These are phyloP conservation scores for Drosophila dunni DNA, from an alignment of 1,140 invertebrate species.

Conservation along the genomic window DNA sequence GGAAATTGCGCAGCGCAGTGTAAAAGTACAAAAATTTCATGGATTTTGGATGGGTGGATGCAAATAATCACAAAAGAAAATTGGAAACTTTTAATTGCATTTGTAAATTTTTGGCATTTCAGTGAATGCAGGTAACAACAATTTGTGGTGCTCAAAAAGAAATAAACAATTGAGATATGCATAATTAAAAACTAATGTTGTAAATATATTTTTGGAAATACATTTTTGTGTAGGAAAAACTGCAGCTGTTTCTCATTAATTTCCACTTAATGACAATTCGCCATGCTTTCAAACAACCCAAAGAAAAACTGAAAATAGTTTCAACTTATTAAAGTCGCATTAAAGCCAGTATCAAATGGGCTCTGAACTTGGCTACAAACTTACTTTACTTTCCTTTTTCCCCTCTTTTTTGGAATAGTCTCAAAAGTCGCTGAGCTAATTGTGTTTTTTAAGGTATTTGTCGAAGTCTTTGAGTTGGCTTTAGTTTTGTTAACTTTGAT, in stretches of 20 bases:
- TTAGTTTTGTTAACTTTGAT: constrained; percentile 7
- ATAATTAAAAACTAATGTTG: neutral
- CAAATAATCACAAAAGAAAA: constrained; percentile 65
- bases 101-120: neutral
- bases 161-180: neutral
- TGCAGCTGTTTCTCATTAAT: constrained; percentile 26
- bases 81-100: neutral
- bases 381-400: constrained; percentile 34
- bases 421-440: constrained; percentile 36
- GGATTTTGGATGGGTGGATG: constrained; percentile 52
- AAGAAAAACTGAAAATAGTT: constrained; percentile 17
- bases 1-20: constrained; percentile 51
- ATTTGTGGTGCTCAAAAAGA: neutral
- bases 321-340: constrained; percentile 57
- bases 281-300: constrained; percentile 33
- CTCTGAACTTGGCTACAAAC: constrained; percentile 40
- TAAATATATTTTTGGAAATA: neutral
- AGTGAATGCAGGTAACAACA: constrained; percentile 37
- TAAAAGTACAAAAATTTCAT: constrained; percentile 26
- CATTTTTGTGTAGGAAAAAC: neutral
- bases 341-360: constrained; percentile 16
- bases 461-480: neutral
- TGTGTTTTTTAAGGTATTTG: constrained; percentile 24
- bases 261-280: constrained; percentile 21
- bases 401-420: neutral